Base-by-base conservation (phyloP, 2,797 vertebrate species). In the Acrossocheilus wenchowensis region DNA sequence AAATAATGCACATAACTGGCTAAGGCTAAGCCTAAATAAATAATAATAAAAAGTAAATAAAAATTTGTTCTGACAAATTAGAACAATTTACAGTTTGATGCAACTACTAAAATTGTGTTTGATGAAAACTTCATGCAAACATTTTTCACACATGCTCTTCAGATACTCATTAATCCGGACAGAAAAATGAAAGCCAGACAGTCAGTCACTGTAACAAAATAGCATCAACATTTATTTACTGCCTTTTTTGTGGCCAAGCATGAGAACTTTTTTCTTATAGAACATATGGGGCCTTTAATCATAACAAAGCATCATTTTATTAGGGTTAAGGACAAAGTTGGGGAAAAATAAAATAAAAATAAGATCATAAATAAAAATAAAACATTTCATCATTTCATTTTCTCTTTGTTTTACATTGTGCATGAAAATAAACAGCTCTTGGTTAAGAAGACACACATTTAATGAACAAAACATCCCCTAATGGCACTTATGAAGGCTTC, bases 401-500 rank as follows among this genome's bases (percentile, higher is more conserved):
- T 72, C 26, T 62, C 78, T 45, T 77, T 86, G 82, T 90, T 81
- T 86, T 77, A 36, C 66, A 45, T 17, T 41, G 30, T 86, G 75
- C 26, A 60, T 68, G 66, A 54, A 80, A 82, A 71, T 74, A 54
- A 79, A 78, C 83, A 36, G 62, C 50, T 69, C 36, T 88, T 48
- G 2, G 73, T 84, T 17, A n/a, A 87, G 41, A 41, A 84, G 57
- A 73, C n/a, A 75, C 0, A 17, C 57, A 79, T 77, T 86, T 78
- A 82, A 85, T 84, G 68, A 89, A 86, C 36, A 68, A 89, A 90
- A 92, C 85, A 84, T 89, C 86, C 78, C 82, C 48, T 75, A 82
- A 89, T n/a, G 71, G 91, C 84, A 90, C 82, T 69, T 78, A 86
- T 89, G 68, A 83, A 83, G 84, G 79, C 30, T 89, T 87, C 73